Evolutionary conservation across 30 jellyfish, hydroid and myxozoan species (phyloP).

Genomic region (Aurelia coerulea): DNA sequence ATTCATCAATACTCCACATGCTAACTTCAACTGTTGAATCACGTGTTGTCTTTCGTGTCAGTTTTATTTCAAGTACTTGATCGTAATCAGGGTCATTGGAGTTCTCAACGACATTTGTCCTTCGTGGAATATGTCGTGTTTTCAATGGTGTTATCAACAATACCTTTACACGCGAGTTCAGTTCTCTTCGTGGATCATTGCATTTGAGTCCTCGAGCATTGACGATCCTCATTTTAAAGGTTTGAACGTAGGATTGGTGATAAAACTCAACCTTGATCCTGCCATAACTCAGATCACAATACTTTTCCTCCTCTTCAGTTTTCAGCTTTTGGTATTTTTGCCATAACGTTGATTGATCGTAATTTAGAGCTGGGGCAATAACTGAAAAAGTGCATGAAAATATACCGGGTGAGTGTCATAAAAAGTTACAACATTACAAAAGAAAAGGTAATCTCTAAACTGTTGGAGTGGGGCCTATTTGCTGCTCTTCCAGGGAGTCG

Average conservation of each 20-base stretch:
- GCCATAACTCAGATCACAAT: slow-evolving; percentile 30
- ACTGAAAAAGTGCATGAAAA: neutral
- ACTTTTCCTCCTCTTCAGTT: slow-evolving; percentile 5
- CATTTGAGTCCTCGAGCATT: slow-evolving; percentile 47
- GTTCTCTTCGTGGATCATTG: slow-evolving; percentile 42
- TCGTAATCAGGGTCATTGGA: slow-evolving; percentile 63
- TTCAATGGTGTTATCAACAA: slow-evolving; percentile 57
- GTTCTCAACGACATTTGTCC: slow-evolving; percentile 23
- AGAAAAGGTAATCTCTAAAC: too few relatives aligned
- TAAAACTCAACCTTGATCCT: slow-evolving; percentile 42
- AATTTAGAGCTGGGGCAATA: slow-evolving; percentile 41
- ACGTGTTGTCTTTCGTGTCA: slow-evolving; percentile 60
- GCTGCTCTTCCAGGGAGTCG: too few relatives aligned
- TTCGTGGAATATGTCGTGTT: slow-evolving; percentile 52
- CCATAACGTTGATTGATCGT: slow-evolving; percentile 58
- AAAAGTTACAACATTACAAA: too few relatives aligned
- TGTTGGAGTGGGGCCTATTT: too few relatives aligned
- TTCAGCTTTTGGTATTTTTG: slow-evolving; percentile 27
- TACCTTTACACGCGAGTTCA: slow-evolving; percentile 50
- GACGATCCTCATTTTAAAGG: slow-evolving; percentile 32
- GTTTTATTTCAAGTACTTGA: slow-evolving; percentile 55
- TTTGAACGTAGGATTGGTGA: slow-evolving; percentile 58
- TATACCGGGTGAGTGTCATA: too few relatives aligned
- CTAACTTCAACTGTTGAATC: slow-evolving; percentile 59
- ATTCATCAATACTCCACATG: slow-evolving; percentile 78